Evolutionary conservation across 2,888 invertebrate species (phyloP), one percentile per base, ranked within the genome.

Genomic region (Tenthredo distinguenda): DNA sequence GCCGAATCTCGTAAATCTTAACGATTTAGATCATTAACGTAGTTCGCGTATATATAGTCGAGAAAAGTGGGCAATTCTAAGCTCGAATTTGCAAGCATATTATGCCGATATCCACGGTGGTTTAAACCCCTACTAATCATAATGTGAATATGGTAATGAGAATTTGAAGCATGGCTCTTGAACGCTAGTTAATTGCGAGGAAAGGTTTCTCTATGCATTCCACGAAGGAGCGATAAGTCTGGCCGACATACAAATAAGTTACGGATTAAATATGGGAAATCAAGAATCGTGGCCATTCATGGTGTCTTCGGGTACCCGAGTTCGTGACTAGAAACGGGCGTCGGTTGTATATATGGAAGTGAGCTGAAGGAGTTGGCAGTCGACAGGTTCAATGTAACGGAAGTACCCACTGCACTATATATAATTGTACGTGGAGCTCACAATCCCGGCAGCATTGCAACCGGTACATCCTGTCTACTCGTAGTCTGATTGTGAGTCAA

Each of bases 361-460:
- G 40, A 62, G 40, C n/a, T 31, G 1, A 76, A 12, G 47, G 37
- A 79, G 79, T 50, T 79, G 55, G 3, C 55, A 81, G 81, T 81
- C 58, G 62, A 81, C 81, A 81, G 81, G 81, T 81, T 81, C 81
- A 81, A 62, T 81, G 81, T 81, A 81, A 81, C 81, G 81, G 81
- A 81, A 81, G 81, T 81, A 81, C 81, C 81, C 81, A 81, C 37
- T 81, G 81, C 81, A 81, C 81, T 81, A 81, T 62, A 81, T 81
- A 37, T 81, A 81, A 79, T 79, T 40, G 62, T 81, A 81, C 21
- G n/a, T 81, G 62, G 40, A 18, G 12, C 34, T 15, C 55, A 62
- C 81, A 62, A 34, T 65, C 21, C 34, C 62, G 37, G 40, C 81
- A 37, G 26, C 77, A 77, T 21, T 50, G 77, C 74, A 43, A 55